Conservation (phyloP, 2,888 invertebrate genomes). For the Pammene fasciana region DNA sequence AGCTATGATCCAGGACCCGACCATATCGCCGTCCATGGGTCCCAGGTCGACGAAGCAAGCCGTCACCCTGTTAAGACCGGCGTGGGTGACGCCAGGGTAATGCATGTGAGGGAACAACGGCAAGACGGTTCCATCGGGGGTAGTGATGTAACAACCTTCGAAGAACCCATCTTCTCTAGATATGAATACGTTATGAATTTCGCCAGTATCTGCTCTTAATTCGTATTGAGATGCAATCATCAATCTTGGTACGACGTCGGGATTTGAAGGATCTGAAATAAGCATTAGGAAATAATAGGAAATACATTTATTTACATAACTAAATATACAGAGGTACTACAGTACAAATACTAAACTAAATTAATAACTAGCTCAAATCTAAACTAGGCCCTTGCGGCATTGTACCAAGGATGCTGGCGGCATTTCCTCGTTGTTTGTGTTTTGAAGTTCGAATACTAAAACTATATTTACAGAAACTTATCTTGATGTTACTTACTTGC, state of each 20-base stretch:
- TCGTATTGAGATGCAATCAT: conserved; percentile 39
- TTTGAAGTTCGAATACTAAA: background rate
- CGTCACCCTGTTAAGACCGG: conserved; percentile 21
- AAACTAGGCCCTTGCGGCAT: no score
- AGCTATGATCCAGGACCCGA: conserved; percentile 31
- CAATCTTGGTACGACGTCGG: conserved; percentile 23
- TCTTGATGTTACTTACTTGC: conserved; percentile 48
- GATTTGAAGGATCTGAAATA: conserved; percentile 36
- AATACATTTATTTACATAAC: no score
- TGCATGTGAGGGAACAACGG: conserved; percentile 48
- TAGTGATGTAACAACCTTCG: conserved; percentile 55
- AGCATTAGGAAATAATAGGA: no score
- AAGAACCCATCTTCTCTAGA: conserved; percentile 41
- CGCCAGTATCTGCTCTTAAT: conserved; percentile 54
- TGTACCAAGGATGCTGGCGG: no score
- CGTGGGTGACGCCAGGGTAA: conserved; percentile 43
- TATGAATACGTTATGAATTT: conserved; percentile 51
- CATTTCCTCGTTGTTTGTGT: no score
- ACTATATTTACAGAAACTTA: background rate
- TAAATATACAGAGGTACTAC: no score
- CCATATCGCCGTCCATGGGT: conserved; percentile 37
- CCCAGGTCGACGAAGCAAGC: conserved; percentile 35
- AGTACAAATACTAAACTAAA: no score
- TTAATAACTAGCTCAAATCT: no score
- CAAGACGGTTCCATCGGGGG: conserved; percentile 54